Conservation (phyloP, 2,113 vertebrate species). For the Chaetops frenatus region DNA sequence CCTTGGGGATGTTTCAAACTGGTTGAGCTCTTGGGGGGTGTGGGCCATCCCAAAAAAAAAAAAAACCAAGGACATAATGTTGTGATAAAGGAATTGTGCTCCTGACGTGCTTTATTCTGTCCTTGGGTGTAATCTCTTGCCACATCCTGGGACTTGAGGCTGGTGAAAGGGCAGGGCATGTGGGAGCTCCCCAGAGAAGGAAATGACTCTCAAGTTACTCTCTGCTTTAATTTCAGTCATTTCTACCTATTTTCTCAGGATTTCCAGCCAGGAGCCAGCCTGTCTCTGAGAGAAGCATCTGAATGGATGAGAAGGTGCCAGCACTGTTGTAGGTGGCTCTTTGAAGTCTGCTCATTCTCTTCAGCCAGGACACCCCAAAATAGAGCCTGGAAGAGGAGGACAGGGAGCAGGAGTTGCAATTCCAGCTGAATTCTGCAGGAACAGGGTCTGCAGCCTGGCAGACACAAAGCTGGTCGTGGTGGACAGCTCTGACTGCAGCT, state of each 20-base stretch:
- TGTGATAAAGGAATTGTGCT: not conserved
- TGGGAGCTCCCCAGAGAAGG: not conserved
- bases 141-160: not conserved
- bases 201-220: not conserved
- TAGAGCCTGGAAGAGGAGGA: not conserved
- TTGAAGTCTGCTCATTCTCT: not conserved
- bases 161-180: not conserved
- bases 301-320: not conserved
- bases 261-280: conserved; percentile 19
- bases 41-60: too few species aligned
- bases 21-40: not conserved
- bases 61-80: not conserved
- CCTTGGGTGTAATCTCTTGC: not conserved
- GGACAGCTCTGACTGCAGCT: not conserved
- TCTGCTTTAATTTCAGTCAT: not conserved
- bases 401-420: not conserved
- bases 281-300: not conserved
- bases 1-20: not conserved
- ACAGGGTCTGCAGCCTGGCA: not conserved
- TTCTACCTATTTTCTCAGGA: not conserved
- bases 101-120: not conserved
- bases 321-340: not conserved
- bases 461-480: fast-evolving
- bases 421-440: not conserved
- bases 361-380: not conserved